Conservation (phyloP, 2,888 invertebrate species). For the Mimas tiliae region DNA sequence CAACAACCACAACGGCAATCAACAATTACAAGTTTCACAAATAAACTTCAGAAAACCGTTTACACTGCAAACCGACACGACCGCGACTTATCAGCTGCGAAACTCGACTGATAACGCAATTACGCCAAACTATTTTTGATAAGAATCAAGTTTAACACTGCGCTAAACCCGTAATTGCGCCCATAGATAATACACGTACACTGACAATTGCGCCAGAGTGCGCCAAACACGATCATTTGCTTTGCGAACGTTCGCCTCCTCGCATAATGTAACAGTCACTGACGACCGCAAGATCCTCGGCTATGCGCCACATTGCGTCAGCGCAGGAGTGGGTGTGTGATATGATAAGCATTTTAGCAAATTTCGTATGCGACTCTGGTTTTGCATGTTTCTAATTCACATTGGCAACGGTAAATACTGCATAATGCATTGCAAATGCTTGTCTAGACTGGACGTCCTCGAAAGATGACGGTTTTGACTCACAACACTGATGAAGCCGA, state of each 20-base stretch:
- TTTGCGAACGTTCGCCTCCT: slow-evolving; percentile 15
- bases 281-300: slow-evolving; percentile 12
- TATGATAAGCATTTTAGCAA: slow-evolving; percentile 30
- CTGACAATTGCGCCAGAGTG: too few relatives aligned
- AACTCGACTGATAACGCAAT: slow-evolving; percentile 25
- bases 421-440: slow-evolving; percentile 5
- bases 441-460: slow-evolving; percentile 25
- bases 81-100: slow-evolving; percentile 10
- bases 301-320: slow-evolving; percentile 30
- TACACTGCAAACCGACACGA: slow-evolving; percentile 11
- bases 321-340: slow-evolving; percentile 26
- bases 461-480: slow-evolving; percentile 3
- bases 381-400: slow-evolving; percentile 28
- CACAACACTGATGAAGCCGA: background rate
- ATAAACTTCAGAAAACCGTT: slow-evolving; percentile 23
- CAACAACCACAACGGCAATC: slow-evolving; percentile 31
- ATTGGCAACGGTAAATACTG: slow-evolving; percentile 22
- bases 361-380: slow-evolving; percentile 25
- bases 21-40: slow-evolving; percentile 27
- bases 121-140: slow-evolving; percentile 3
- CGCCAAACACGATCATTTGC: slow-evolving; percentile 1
- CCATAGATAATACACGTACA: too few relatives aligned
- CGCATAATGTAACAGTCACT: slow-evolving; percentile 1
- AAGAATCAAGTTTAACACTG: slow-evolving; percentile 11
- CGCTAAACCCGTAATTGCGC: background rate